Conservation (phyloP, 2,113 vertebrate genomes). For the Mastomys coucha region DNA sequence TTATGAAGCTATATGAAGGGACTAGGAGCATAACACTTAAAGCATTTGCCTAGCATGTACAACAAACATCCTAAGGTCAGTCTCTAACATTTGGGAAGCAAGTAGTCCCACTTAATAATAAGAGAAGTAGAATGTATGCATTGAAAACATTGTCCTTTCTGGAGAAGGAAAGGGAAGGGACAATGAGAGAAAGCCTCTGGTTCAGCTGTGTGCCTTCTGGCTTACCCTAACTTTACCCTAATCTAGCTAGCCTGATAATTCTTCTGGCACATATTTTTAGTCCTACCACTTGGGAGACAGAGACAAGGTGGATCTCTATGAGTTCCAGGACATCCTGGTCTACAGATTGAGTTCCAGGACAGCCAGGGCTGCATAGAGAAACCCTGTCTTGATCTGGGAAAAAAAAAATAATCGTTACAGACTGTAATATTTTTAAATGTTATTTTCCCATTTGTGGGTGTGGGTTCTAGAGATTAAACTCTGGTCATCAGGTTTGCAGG, state of each 20-base stretch:
- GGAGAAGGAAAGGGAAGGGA: not conserved
- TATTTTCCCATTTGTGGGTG: not conserved
- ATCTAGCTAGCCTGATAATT: too few relatives aligned
- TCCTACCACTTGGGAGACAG: not conserved
- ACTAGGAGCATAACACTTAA: not conserved
- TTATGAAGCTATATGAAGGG: not conserved
- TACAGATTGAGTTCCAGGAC: not conserved
- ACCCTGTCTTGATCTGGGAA: not conserved
- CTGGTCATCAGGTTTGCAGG: not conserved
- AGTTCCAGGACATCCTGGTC: not conserved
- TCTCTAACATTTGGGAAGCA: not conserved
- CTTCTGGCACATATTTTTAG: not conserved
- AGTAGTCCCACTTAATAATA: not conserved
- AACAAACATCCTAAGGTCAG: too few relatives aligned
- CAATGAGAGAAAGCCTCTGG: not conserved
- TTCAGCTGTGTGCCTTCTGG: too few relatives aligned
- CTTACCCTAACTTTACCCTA: not conserved
- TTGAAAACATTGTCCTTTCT: not conserved
- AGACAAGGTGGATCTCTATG: not conserved
- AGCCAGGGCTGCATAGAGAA: not conserved
- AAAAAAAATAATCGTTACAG: not conserved
- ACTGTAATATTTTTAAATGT: not conserved
- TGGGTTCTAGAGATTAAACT: not conserved
- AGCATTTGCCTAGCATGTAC: not conserved
- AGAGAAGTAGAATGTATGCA: not conserved